Evolutionary conservation across 2,113 vertebrate genomes (phyloP), one percentile per base, ranked within the genome.

Genomic region (Carassius gibelio): DNA sequence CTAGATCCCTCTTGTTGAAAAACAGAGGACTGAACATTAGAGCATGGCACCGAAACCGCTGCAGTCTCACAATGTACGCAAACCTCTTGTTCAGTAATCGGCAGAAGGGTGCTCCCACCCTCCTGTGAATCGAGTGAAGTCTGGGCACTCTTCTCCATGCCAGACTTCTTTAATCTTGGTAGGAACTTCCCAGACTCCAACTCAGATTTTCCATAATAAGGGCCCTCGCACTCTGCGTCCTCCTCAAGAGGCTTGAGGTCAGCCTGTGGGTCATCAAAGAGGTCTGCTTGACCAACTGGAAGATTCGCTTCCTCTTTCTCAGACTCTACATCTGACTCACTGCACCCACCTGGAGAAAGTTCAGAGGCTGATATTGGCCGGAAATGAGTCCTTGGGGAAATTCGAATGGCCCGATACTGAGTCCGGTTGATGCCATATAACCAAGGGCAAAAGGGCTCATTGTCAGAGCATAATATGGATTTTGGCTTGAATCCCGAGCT

Each of bases 101-200:
- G 92, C 91, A 97, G 93, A 88, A 95, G 93, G 87, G 94, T 93
- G 17, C 92, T 86, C 0, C 96, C 94, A 77, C 98, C 98, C 94
- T 99, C 98, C 93, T 99, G 98, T 77, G 97, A 97, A 94, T 99
- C 98, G 90, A 99, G 88, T 59, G 98, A 99, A 11, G 98, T 99
- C 95, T 99, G 98, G 15, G 98, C 98, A 93, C 98, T 99, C 93
- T 99, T 99, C 93, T 99, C 98, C 98, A 99, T 99, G 88, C 98
- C 98, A 87, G 97, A 97, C 88, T 98, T 99, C 91, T 97, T 99
- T 90, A 99, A 93, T 90, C 96, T 96, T 89, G 97, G 98, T 89
- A 99, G 95, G 89, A 99, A 99, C 91, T 97, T 98, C 85, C 97
- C 97, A 92, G 98, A 99, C 94, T 99, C 98, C 52, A 99, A 97